These are phyloP conservation scores for Coptotermes formosanus DNA, from an alignment of 1,140 invertebrate species.

Conservation along the genomic window DNA sequence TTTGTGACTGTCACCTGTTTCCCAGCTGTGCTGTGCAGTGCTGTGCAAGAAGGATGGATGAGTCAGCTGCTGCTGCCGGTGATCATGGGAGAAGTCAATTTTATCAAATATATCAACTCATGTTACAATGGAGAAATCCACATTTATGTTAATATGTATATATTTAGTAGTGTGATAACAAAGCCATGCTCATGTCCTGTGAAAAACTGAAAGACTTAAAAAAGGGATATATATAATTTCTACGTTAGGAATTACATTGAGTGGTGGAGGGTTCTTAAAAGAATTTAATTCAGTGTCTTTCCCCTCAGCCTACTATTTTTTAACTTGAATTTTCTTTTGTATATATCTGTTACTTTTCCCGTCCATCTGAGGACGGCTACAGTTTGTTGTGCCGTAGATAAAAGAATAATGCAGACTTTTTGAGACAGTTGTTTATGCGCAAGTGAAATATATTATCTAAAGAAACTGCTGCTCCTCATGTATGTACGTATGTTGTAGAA, in stretches of 20 bases:
- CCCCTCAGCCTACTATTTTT: conserved; percentile 24
- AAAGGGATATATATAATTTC: conserved; percentile 20
- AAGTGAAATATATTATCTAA: conserved; percentile 19
- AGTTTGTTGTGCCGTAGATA: conserved; percentile 30
- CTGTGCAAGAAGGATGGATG: neutral
- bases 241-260: conserved; percentile 17
- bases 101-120: neutral
- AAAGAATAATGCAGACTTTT: neutral
- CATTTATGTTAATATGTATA: conserved; percentile 28
- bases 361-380: conserved; percentile 20
- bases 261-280: conserved; percentile 29
- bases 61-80: neutral
- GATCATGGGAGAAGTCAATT: neutral
- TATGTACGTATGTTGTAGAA: conserved; percentile 28
- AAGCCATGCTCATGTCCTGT: conserved; percentile 17
- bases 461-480: conserved; percentile 16
- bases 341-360: conserved; percentile 25
- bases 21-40: too few relatives aligned
- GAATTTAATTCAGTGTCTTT: conserved; percentile 23
- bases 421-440: neutral
- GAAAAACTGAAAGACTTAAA: neutral
- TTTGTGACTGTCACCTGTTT: too few relatives aligned
- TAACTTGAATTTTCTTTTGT: conserved; percentile 21
- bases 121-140: conserved; percentile 19
- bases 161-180: conserved; percentile 25